phyloP scores from a whole-genome alignment of 2,888 invertebrate species.

The Philereme vetulata region DNA sequence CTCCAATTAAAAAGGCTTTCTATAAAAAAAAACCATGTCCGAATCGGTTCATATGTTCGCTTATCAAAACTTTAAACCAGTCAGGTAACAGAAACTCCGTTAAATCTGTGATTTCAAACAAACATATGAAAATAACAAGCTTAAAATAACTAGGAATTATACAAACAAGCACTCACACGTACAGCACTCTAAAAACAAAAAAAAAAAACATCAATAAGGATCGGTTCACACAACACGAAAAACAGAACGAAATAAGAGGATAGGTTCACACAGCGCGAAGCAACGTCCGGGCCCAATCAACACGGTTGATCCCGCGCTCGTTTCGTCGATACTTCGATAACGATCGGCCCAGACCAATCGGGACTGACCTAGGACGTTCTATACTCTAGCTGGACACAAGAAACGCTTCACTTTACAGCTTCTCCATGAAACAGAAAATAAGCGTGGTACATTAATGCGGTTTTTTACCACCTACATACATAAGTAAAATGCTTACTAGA shows the following conservation, averaged over 20 bases:
- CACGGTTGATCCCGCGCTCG: conserved; percentile 52
- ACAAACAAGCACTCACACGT: neutral
- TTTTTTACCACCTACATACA: too few relatives aligned
- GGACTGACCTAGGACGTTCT: neutral
- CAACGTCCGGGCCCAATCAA: conserved; percentile 60
- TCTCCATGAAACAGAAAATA: too few relatives aligned
- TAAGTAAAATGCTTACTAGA: too few relatives aligned
- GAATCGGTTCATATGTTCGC: too few relatives aligned
- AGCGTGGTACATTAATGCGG: too few relatives aligned
- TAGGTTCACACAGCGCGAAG: conserved; percentile 38
- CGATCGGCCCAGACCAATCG: conserved; percentile 17
- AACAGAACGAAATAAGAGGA: conserved; percentile 10
- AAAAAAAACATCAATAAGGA: neutral
- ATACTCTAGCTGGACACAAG: neutral
- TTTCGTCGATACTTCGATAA: conserved; percentile 32
- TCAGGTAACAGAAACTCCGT: too few relatives aligned
- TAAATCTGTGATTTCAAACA: too few relatives aligned
- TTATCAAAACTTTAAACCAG: too few relatives aligned
- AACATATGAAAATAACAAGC: too few relatives aligned
- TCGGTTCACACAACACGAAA: conserved; percentile 12
- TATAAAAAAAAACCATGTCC: too few relatives aligned
- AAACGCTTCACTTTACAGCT: neutral
- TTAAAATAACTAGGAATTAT: neutral
- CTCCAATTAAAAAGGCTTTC: too few relatives aligned
- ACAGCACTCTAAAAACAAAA: conserved; percentile 2